These are phyloP conservation scores for Triops cancriformis DNA, from an alignment of 1,140 invertebrate species.

Conservation along the genomic window DNA sequence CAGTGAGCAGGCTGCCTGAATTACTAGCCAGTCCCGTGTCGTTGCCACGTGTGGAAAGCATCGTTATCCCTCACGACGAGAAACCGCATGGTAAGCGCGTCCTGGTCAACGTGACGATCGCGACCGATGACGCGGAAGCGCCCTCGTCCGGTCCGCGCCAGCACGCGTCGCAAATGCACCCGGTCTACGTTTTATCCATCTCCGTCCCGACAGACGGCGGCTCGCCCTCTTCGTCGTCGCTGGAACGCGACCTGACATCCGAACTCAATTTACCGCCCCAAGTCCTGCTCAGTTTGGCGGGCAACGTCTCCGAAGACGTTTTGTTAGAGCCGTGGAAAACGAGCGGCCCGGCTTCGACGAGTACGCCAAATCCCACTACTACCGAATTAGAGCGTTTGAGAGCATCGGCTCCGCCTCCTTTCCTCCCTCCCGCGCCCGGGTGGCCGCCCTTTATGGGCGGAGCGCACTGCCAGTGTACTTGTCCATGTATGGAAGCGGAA, in stretches of 20 bases:
- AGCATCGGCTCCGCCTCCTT: conserved; percentile 15
- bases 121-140: conserved; percentile 49
- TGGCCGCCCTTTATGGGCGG: conserved; percentile 28
- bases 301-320: conserved; percentile 25
- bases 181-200: conserved; percentile 61
- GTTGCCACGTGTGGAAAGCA: conserved; percentile 28
- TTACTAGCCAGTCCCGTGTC: background rate
- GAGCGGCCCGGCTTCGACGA: background rate
- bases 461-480: conserved; percentile 56
- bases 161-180: conserved; percentile 36
- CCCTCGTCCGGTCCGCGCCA: conserved; percentile 36
- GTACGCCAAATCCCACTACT: background rate
- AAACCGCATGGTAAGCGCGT: conserved; percentile 46
- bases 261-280: background rate
- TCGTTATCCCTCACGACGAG: conserved; percentile 26
- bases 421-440: conserved; percentile 19
- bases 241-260: background rate
- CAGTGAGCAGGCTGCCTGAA: background rate
- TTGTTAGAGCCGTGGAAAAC: conserved; percentile 17
- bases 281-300: conserved; percentile 21
- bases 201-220: conserved; percentile 54
- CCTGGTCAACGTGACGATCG: conserved; percentile 64
- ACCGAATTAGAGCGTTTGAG: background rate
- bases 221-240: background rate
- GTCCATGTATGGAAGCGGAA: conserved; percentile 48